Evolutionary conservation across 30 jellyfish, hydroid and myxozoan species (phyloP).

Genomic region (Turritopsis rubra): DNA sequence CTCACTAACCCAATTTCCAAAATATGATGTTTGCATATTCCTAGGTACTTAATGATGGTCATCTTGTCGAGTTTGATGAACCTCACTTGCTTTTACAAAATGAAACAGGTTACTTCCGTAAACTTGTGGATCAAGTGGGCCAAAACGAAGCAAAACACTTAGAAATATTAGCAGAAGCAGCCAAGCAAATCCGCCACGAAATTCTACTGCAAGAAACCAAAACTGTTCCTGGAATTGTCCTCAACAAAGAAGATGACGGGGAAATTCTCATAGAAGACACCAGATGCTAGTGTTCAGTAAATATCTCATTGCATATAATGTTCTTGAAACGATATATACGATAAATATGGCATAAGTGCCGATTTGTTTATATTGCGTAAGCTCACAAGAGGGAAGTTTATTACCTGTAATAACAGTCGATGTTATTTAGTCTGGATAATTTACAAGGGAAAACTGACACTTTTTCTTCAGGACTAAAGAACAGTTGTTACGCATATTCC

Average conservation of each 20-base stretch:
- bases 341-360: too few relatives aligned
- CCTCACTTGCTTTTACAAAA: conserved; percentile 58
- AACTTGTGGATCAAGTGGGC: conserved; percentile 69
- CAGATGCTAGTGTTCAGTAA: neutral
- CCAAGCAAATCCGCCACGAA: conserved; percentile 39
- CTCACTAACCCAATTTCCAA: too few relatives aligned
- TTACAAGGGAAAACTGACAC: too few relatives aligned
- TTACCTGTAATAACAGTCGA: too few relatives aligned
- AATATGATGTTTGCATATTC: neutral
- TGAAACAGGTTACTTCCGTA: conserved; percentile 49
- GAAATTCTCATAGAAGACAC: neutral
- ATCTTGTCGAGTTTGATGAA: conserved; percentile 60
- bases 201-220: neutral
- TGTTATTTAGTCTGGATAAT: too few relatives aligned
- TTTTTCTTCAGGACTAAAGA: too few relatives aligned
- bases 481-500: too few relatives aligned
- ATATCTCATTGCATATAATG: too few relatives aligned
- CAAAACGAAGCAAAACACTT: conserved; percentile 63
- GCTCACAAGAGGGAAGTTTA: too few relatives aligned
- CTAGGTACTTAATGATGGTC: conserved; percentile 59
- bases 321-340: too few relatives aligned
- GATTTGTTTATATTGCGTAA: too few relatives aligned
- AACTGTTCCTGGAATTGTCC: neutral
- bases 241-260: neutral
- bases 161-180: conserved; percentile 55